phyloP scores from a whole-genome alignment of 2,888 invertebrate genomes.

The Pseudococcus viburni region DNA sequence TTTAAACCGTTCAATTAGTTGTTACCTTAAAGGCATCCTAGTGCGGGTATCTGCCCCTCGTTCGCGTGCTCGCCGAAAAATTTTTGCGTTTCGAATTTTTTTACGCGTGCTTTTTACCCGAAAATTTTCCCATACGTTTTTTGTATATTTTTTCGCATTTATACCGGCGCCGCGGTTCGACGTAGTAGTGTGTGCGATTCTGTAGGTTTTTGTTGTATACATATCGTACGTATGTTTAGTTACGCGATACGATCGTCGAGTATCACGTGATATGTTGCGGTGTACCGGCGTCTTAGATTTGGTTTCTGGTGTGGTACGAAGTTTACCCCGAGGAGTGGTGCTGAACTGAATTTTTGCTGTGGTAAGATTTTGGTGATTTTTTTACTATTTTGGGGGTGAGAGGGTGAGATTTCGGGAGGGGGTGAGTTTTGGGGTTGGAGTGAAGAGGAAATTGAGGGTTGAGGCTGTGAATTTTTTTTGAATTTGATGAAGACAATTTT shows the following conservation, averaged over 20 bases:
- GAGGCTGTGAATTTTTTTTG: no score
- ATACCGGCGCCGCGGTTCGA: neutral
- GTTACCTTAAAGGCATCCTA: slow-evolving; percentile 49
- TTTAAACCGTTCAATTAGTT: slow-evolving; percentile 42
- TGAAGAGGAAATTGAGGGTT: no score
- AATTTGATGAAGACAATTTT: no score
- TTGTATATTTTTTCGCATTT: slow-evolving; percentile 34
- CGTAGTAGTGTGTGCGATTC: neutral
- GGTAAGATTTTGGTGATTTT: neutral
- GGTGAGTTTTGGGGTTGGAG: no score
- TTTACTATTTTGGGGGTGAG: no score
- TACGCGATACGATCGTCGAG: slow-evolving; percentile 13
- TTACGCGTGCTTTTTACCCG: slow-evolving; percentile 9
- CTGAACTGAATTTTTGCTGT: neutral
- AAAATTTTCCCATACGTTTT: neutral
- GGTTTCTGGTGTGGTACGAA: neutral
- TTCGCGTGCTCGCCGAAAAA: slow-evolving; percentile 23
- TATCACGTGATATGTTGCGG: slow-evolving; percentile 24
- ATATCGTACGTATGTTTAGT: slow-evolving; percentile 20
- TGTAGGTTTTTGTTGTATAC: neutral
- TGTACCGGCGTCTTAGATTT: neutral
- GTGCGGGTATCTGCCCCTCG: slow-evolving; percentile 51
- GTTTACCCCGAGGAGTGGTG: neutral
- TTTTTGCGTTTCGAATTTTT: slow-evolving; percentile 47
- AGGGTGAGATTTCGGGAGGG: no score